Evolutionary conservation across 2,113 vertebrate genomes (phyloP).

Genomic region (Chionis minor): DNA sequence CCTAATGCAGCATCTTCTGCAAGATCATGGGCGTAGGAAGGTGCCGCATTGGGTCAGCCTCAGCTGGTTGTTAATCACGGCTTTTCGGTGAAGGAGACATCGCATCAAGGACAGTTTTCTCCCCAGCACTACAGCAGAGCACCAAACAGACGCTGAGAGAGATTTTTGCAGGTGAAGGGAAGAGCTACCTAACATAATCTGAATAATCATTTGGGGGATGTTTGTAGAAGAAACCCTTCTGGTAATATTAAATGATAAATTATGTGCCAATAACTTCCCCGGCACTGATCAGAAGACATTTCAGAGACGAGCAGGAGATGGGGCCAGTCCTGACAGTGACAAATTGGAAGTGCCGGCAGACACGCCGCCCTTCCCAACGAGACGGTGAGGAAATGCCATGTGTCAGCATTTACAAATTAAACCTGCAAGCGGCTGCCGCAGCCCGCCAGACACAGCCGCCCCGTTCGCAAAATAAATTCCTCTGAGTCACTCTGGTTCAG

Average conservation of each 20-base stretch:
- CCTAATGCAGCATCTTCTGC: neutral
- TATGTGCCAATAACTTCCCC: conserved; percentile 3
- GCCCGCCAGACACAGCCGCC: neutral
- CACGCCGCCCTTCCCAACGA: conserved; percentile 20
- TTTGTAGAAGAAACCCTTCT: conserved; percentile 15
- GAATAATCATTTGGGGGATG: neutral
- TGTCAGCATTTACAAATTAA: conserved; percentile 56
- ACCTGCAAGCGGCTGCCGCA: conserved; percentile 10
- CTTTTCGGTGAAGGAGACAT: neutral
- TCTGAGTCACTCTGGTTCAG: conserved; percentile 51
- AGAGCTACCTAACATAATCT: neutral
- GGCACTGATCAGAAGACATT: conserved; percentile 26
- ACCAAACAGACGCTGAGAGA: fast-evolving
- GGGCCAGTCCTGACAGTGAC: conserved; percentile 41
- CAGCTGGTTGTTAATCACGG: neutral
- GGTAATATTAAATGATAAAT: conserved; percentile 46
- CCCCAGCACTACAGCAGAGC: neutral
- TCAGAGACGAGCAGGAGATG: conserved; percentile 34
- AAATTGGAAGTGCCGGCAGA: conserved; percentile 40
- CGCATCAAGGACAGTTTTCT: neutral
- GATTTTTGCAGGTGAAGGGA: neutral
- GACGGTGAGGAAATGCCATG: conserved; percentile 19
- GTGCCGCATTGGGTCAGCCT: neutral
- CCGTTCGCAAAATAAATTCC: neutral
- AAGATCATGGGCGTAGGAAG: neutral